Conservation (phyloP, 2,888 invertebrate genomes). For the Sesia bembeciformis region DNA sequence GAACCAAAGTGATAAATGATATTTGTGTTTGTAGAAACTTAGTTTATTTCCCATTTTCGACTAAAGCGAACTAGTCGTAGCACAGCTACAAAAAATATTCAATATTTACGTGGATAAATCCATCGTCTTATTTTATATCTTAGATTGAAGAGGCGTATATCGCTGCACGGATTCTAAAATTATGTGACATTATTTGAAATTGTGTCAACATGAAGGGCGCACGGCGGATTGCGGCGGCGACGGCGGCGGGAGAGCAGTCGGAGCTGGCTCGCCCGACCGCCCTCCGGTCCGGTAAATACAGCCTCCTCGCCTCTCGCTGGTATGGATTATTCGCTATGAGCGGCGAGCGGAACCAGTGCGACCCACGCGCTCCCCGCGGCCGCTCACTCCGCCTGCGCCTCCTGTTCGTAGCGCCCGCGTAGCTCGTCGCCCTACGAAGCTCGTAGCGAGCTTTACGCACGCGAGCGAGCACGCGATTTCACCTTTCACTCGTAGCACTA, state of each 20-base stretch:
- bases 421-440: slow-evolving; percentile 20
- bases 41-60: slow-evolving; percentile 4
- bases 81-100: too few relatives aligned
- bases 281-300: slow-evolving; percentile 67
- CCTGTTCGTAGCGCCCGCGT: slow-evolving; percentile 4
- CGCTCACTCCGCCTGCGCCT: slow-evolving; percentile 26
- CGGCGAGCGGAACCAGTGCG: slow-evolving; percentile 54
- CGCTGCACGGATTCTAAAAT: slow-evolving; percentile 31
- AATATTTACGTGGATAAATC: background rate
- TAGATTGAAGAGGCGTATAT: background rate
- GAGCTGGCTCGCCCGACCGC: slow-evolving; percentile 51
- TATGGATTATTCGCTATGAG: slow-evolving; percentile 68
- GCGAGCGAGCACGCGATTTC: slow-evolving; percentile 19
- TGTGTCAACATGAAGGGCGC: slow-evolving; percentile 54
- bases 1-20: slow-evolving; percentile 20
- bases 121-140: background rate
- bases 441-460: slow-evolving; percentile 27
- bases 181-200: slow-evolving; percentile 61
- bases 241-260: slow-evolving; percentile 29
- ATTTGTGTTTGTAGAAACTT: slow-evolving; percentile 15
- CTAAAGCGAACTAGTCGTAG: background rate
- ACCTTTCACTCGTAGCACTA: slow-evolving; percentile 30
- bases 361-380: slow-evolving; percentile 55
- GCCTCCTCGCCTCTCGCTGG: slow-evolving; percentile 58
- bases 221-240: slow-evolving; percentile 24